These are phyloP conservation scores for Pomatostomus ruficeps DNA, from an alignment of 2,113 vertebrate species.

Conservation along the genomic window DNA sequence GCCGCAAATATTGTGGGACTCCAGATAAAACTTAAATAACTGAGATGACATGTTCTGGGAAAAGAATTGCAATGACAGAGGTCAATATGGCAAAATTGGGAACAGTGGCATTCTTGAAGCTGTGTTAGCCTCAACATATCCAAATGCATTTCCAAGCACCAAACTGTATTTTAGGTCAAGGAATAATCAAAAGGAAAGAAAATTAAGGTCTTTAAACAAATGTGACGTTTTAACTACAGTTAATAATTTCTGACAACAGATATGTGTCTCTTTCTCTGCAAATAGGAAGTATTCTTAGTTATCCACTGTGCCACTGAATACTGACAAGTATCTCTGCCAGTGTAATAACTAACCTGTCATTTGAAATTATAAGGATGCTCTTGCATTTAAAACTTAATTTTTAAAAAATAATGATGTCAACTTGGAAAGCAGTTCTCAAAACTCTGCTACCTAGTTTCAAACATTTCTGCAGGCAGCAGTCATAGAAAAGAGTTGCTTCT, in stretches of 20 bases:
- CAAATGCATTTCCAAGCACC: background rate
- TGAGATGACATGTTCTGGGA: background rate
- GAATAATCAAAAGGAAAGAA: background rate
- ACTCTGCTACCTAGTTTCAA: background rate
- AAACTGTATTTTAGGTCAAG: background rate
- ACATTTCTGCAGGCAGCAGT: background rate
- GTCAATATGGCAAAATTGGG: background rate
- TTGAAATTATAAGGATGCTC: background rate
- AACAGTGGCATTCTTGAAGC: background rate
- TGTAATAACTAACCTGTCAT: background rate
- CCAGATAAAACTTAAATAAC: background rate
- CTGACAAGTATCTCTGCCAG: background rate
- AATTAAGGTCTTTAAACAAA: background rate
- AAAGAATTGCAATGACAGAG: background rate
- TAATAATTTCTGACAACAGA: background rate
- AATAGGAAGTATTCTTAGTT: background rate
- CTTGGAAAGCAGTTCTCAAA: background rate
- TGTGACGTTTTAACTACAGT: background rate
- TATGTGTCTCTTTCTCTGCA: background rate
- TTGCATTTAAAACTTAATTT: background rate
- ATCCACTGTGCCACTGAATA: background rate
- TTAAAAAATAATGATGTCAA: background rate
- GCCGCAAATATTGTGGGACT: background rate
- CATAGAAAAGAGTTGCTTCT: background rate
- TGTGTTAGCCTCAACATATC: background rate